A percentile compares a stretch with the other conserved stretches of the same genome.
Conservation (phyloP, 2,797 vertebrate species). For the Brachymystax lenok region DNA sequence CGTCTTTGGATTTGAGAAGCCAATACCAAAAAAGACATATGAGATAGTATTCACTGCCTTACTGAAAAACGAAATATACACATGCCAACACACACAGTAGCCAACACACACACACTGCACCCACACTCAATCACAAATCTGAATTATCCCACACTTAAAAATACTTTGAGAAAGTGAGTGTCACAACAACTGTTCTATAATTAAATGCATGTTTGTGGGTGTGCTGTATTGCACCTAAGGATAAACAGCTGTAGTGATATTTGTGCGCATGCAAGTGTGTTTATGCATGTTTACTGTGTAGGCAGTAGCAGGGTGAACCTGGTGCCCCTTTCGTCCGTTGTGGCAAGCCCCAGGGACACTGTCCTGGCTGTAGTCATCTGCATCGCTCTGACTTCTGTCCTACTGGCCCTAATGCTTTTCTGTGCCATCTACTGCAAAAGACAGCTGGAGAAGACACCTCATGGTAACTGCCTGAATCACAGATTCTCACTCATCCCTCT, state of each 20-base stretch:
- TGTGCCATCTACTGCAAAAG: constrained; percentile 87
- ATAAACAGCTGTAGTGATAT: background rate
- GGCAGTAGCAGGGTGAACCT: constrained; percentile 84
- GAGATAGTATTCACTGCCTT: background rate
- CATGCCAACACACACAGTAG: background rate
- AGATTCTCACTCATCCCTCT: background rate
- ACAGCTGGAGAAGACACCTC: constrained; percentile 87
- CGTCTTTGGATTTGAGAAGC: background rate
- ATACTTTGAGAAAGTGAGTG: background rate
- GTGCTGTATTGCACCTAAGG: background rate
- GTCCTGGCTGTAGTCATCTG: constrained; percentile 87
- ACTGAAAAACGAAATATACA: background rate
- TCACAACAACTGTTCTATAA: background rate
- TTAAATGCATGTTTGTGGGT: background rate
- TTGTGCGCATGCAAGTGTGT: background rate
- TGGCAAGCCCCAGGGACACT: constrained; percentile 83
- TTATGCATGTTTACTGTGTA: constrained; percentile 37
- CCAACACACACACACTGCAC: background rate
- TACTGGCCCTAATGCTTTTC: constrained; percentile 83
- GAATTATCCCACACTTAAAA: background rate
- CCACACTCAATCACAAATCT: background rate
- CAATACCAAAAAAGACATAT: too few relatives aligned
- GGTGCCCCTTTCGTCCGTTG: constrained; percentile 81
- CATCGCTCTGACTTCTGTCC: constrained; percentile 83
- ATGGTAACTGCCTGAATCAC: constrained; percentile 67